phyloP scores from a whole-genome alignment of 2,797 vertebrate genomes.

The Oophaga sylvatica region DNA sequence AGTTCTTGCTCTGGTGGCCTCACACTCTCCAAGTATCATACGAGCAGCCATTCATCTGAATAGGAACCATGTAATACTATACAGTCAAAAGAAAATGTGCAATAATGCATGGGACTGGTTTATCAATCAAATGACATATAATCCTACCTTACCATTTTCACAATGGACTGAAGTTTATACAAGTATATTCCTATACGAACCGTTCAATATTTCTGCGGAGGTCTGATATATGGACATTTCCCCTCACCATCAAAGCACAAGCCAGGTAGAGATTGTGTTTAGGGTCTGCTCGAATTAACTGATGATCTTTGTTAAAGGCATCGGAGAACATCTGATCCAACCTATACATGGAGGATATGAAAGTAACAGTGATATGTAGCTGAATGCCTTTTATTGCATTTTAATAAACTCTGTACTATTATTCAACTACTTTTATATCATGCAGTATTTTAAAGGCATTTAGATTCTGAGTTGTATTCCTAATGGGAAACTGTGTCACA shows the following conservation, averaged over 20 bases:
- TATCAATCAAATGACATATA: no score
- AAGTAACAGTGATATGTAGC: neutral
- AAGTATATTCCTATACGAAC: constrained; percentile 67
- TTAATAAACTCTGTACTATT: neutral
- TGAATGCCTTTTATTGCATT: neutral
- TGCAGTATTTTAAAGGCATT: no score
- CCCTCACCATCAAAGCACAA: constrained; percentile 91
- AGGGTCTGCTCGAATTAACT: constrained; percentile 89
- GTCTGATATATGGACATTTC: constrained; percentile 92
- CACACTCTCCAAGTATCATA: no score
- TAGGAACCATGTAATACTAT: no score
- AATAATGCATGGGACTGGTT: no score
- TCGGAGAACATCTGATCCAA: constrained; percentile 98
- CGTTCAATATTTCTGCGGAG: constrained; percentile 96
- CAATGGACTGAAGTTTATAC: neutral
- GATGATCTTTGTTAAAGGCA: constrained; percentile 93
- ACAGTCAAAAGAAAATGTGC: no score
- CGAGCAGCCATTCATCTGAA: no score
- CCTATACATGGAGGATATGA: constrained; percentile 70
- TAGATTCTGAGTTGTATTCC: no score
- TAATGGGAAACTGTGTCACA: no score
- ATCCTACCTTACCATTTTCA: neutral
- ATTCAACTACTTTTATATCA: no score
- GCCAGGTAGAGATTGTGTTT: constrained; percentile 89
- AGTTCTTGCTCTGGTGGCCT: no score